Evolutionary conservation across 2,888 invertebrate genomes (phyloP).

Genomic region (Parnassius orleans): DNA sequence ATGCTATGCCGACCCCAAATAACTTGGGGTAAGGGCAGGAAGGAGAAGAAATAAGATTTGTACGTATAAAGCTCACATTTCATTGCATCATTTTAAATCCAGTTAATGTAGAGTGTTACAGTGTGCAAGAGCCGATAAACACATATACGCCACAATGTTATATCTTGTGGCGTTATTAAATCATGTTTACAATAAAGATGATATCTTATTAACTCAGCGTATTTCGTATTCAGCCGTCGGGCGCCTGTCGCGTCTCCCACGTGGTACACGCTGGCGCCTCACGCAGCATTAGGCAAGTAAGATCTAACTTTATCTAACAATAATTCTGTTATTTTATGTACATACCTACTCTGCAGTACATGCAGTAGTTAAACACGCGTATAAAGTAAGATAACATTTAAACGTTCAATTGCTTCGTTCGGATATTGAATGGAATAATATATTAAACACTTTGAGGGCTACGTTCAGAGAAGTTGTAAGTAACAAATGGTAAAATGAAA

Average conservation of each 20-base stretch:
- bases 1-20: too few relatives aligned
- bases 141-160: slow-evolving; percentile 1
- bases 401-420: slow-evolving; percentile 5
- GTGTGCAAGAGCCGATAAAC: neutral
- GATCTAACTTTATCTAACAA: slow-evolving; percentile 22
- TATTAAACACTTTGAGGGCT: slow-evolving; percentile 7
- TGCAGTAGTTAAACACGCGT: slow-evolving; percentile 24
- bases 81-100: too few relatives aligned
- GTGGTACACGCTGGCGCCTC: slow-evolving; percentile 31
- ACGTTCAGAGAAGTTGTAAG: neutral
- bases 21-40: too few relatives aligned
- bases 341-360: slow-evolving; percentile 25
- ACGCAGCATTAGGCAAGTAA: slow-evolving; percentile 20
- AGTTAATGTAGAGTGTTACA: too few relatives aligned
- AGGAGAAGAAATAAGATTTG: too few relatives aligned
- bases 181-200: slow-evolving; percentile 20
- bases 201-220: slow-evolving; percentile 23
- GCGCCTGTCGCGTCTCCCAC: slow-evolving; percentile 35
- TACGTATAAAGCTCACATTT: too few relatives aligned
- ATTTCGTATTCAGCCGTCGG: slow-evolving; percentile 33
- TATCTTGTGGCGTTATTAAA: slow-evolving; percentile 9
- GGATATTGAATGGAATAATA: slow-evolving; percentile 15
- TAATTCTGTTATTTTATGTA: slow-evolving; percentile 23
- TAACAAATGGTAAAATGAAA: neutral
- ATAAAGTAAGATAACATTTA: slow-evolving; percentile 18